Conservation (phyloP, 2,113 vertebrate species). For the Gallinago paraguaiae region DNA sequence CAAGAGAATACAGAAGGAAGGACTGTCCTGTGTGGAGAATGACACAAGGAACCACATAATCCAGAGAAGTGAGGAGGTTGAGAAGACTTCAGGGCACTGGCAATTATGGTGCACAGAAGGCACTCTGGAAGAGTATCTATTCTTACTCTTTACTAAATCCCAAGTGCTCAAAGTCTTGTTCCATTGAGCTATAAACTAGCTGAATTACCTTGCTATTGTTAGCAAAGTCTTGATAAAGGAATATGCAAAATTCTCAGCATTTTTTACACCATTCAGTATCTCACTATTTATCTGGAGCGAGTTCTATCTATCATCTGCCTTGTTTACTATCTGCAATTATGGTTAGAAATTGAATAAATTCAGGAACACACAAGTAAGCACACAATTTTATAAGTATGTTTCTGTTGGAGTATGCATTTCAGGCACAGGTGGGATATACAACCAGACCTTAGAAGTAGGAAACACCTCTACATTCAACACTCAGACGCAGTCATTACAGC, state of each 20-base stretch:
- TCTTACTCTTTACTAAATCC: background rate
- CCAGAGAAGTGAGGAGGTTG: background rate
- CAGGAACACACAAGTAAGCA: background rate
- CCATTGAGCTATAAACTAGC: background rate
- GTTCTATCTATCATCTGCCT: background rate
- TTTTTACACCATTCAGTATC: background rate
- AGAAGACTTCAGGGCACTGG: background rate
- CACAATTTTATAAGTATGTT: background rate
- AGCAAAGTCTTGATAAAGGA: background rate
- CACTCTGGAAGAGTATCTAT: background rate
- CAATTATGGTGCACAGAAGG: background rate
- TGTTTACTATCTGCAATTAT: background rate
- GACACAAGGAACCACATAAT: background rate
- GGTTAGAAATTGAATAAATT: background rate
- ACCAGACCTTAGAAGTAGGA: background rate
- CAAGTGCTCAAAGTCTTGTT: background rate
- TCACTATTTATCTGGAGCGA: background rate
- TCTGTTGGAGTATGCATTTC: background rate
- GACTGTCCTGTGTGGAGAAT: background rate
- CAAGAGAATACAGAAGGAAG: background rate
- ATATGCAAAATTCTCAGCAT: background rate
- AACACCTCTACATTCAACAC: background rate
- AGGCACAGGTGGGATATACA: background rate
- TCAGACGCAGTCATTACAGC: background rate
- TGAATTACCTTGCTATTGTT: background rate